Evolutionary conservation across 2,797 vertebrate genomes (phyloP).

Genomic region (Microctenopoma steveboyesi): DNA sequence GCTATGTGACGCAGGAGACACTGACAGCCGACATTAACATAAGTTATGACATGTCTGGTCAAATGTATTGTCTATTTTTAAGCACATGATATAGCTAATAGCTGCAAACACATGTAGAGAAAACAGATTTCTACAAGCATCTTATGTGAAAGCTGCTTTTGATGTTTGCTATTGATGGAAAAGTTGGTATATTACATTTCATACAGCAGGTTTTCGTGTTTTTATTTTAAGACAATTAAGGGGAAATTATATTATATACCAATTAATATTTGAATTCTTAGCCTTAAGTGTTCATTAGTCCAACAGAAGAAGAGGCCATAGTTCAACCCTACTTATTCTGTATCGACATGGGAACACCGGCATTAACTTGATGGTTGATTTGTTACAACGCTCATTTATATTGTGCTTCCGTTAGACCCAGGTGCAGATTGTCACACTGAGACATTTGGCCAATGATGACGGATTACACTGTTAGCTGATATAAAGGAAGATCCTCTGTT

Average conservation of each 20-base stretch:
- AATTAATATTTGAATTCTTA: conserved; percentile 7
- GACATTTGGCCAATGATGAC: conserved; percentile 33
- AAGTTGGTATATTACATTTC: not conserved
- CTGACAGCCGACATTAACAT: too few relatives aligned
- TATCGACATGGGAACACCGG: conserved; percentile 23
- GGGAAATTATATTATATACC: not conserved
- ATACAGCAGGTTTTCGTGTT: not conserved
- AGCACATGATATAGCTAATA: too few relatives aligned
- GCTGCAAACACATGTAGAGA: not conserved
- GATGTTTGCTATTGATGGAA: not conserved
- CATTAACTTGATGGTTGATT: conserved; percentile 67
- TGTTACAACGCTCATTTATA: conserved; percentile 29
- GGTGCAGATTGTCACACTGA: conserved; percentile 33
- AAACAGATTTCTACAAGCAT: not conserved
- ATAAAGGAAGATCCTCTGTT: conserved; percentile 11
- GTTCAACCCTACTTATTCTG: conserved; percentile 14
- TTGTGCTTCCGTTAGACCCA: conserved; percentile 25
- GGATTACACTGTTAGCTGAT: conserved; percentile 31
- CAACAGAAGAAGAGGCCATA: conserved; percentile 2
- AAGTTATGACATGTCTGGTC: too few relatives aligned
- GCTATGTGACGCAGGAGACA: too few relatives aligned
- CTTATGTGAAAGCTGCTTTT: not conserved
- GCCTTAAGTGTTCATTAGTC: not conserved
- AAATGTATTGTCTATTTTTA: too few relatives aligned
- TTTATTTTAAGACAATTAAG: not conserved